A percentile compares a stretch with the other conserved stretches of the same genome.
Evolutionary conservation across 64 coral and sea anemone genomes (phyloP).

Genomic region (Montipora foliosa): DNA sequence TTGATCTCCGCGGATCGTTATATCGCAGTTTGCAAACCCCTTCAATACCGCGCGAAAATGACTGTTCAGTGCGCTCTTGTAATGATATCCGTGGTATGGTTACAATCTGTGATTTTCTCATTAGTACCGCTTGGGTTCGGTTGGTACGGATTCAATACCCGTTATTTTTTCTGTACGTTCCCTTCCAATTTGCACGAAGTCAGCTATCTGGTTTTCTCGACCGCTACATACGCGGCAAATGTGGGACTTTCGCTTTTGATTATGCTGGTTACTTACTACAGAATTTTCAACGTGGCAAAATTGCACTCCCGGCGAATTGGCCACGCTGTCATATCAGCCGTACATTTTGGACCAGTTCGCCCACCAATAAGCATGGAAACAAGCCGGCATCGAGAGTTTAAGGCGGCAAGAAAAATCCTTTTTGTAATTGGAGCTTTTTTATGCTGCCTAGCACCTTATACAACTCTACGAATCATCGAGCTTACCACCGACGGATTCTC

Average conservation of each 20-base stretch:
- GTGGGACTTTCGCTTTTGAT: conserved; percentile 71
- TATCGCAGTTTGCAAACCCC: conserved; percentile 93
- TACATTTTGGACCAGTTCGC: conserved; percentile 78
- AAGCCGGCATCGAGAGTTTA: conserved; percentile 89
- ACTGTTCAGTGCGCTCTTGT: conserved; percentile 84
- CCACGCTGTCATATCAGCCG: conserved; percentile 85
- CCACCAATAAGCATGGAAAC: conserved; percentile 72
- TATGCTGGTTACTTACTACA: conserved; percentile 85
- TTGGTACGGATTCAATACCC: conserved; percentile 85
- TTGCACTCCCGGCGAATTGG: conserved; percentile 90
- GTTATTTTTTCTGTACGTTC: conserved; percentile 96
- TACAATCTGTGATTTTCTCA: conserved; percentile 86
- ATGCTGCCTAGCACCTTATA: conserved; percentile 93
- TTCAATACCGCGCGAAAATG: conserved; percentile 98
- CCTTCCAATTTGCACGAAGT: conserved; percentile 62
- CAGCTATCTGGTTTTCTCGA: conserved; percentile 68
- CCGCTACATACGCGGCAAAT: conserved; percentile 78
- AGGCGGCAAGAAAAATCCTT: conserved; percentile 95
- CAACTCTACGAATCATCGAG: conserved; percentile 78
- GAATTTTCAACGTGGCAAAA: conserved; percentile 94
- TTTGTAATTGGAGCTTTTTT: conserved; percentile 97
- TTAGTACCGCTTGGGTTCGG: conserved; percentile 72
- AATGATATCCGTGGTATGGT: conserved; percentile 89
- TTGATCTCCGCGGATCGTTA: conserved; percentile 94
- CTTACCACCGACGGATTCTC: conserved; percentile 30